Evolutionary conservation across 2,113 vertebrate species (phyloP), one percentile per base, ranked within the genome.

Genomic region (Burhinus bistriatus): DNA sequence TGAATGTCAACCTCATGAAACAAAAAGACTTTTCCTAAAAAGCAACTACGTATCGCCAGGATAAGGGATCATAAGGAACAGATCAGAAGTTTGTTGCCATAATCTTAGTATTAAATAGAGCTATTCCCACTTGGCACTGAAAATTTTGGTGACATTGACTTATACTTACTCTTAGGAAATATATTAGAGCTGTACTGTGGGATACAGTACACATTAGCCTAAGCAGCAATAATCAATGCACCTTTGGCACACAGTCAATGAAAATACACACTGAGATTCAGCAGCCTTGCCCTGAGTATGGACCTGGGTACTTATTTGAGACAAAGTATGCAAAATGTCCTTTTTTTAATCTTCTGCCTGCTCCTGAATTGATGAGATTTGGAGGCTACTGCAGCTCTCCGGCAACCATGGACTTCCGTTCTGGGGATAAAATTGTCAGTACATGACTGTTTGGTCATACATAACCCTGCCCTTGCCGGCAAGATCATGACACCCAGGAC

Each of bases 11-110:
- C n/a, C 66, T 59, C 42, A 83, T 52, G 80, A 88, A 94, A 81
- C n/a, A 86, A 77, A 32, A 94, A 54, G 66, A 18, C 40, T 61
- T 87, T 83, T 93, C 70, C 82, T 89, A 55, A 93, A 92, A 94
- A 77, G 38, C 45, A 71, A n/a, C 29, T 44, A 55, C 12, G 22
- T 21, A 12, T 58, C 40, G 36, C 10, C 22, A 89, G 34, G 5
- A 32, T 26, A 66, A 73, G 30, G 34, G 23, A 80, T 65, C 61
- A 21, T 38, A 72, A 64, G 25, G 20, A 96, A 69, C 6, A 69
- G 38, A 81, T 16, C 61, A 73, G 54, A 95, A 83, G 18, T 62
- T 87, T 94, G 26, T 66, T 85, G 47, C 38, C 27, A 15, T 70
- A 54, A 54, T 51, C n/a, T n/a, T 29, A n/a, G n/a, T 42, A 76